Base-by-base conservation (phyloP, 2,113 vertebrate genomes). In the Phylloscopus trochilus region DNA sequence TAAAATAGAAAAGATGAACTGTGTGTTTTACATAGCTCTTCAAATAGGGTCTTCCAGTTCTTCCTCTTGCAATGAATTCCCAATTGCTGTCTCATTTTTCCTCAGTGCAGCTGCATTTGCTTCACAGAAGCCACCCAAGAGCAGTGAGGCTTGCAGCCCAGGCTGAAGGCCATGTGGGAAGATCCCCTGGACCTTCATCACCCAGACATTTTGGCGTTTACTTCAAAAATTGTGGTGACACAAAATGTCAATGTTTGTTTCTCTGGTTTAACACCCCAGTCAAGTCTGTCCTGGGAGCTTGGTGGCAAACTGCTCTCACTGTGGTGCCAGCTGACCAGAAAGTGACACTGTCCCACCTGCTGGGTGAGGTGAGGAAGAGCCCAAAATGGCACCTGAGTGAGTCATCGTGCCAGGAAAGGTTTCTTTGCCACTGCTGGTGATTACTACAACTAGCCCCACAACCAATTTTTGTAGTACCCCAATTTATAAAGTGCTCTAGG, bases 201-300 rank as follows among this genome's bases (percentile, higher is more conserved):
- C 18, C 13, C 33, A 59, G 62, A 3, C 12, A 21, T 35, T 62
- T 69, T 13, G 18, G 37, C 44, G 27, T 59, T 89, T 79, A 33
- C 35, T 80, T 73, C 0, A 1, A 83, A 67, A 83, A 77, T 47
- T 11, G 41, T 0, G 3, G 27, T 30, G 41, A 24, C 11, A 43
- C 0, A 0, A 73, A 81, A 62, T 30, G 23, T 30, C 0, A 0
- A 13, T 2, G 9, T 20, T 86, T 2, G 1, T 67, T 76, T 63
- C 70, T 76, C 74, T 31, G 21, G 35, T 77, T 74, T 78, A 66
- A 76, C 23, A 51, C 15, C 11, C 33, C 2, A 2, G 44, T 23
- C 26, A 53, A 60, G 18, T 21, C 51, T 53, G 55, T 68, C 27
- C 19, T 26, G 68, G 33, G 24, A 79, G 51, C 51, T 81, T 72